phyloP scores from a whole-genome alignment of 2,888 invertebrate species.

The Arrhopalites spinosus region DNA sequence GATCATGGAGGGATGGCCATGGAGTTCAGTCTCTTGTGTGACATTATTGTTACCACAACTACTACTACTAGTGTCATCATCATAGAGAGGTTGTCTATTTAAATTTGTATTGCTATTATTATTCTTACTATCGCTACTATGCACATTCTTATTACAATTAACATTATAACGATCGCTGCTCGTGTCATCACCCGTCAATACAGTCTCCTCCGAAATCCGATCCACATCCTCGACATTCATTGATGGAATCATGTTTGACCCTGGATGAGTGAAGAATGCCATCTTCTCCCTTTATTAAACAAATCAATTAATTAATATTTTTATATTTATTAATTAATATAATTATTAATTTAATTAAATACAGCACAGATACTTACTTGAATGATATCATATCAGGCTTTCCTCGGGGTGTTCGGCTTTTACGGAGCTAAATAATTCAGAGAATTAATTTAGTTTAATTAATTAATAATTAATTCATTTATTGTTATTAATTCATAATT shows the following conservation, averaged over 20 bases:
- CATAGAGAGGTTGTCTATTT: constrained; percentile 19
- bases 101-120: constrained; percentile 31
- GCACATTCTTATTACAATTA: background rate
- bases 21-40: constrained; percentile 43
- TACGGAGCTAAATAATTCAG: no score
- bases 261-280: constrained; percentile 82
- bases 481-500: no score
- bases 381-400: constrained; percentile 91
- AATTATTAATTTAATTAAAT: background rate
- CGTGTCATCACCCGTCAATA: no score
- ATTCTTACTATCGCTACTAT: constrained; percentile 31
- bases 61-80: constrained; percentile 30
- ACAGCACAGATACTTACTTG: constrained; percentile 70
- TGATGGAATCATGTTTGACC: constrained; percentile 44
- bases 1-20: constrained; percentile 27
- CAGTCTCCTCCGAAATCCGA: constrained; percentile 18
- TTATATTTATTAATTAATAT: background rate
- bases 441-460: no score
- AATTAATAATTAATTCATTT: no score
- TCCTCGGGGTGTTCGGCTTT: constrained; percentile 83
- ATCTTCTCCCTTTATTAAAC: constrained; percentile 83
- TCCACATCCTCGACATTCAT: constrained; percentile 22
- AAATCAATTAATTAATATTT: constrained; percentile 39
- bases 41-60: constrained; percentile 17
- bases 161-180: background rate